Evolutionary conservation across 2,888 invertebrate species (phyloP), one percentile per base, ranked within the genome.

Genomic region (Polydrusus cervinus): DNA sequence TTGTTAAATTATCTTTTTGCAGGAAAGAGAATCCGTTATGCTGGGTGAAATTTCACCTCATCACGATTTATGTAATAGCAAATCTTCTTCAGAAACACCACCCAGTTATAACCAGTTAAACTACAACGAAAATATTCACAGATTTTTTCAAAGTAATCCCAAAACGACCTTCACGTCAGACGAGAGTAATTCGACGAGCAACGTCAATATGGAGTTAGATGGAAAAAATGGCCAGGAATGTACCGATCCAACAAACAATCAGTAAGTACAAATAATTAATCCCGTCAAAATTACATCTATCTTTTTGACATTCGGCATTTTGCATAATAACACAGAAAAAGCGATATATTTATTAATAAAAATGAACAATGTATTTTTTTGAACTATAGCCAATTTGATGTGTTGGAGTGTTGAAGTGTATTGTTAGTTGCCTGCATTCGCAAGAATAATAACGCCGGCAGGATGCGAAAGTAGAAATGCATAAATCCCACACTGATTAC

Each of bases 51-150:
- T 95, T 80, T 95, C 95, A 0, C 95, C 95, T 0, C 94, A 95
- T 85, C 94, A 94, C 82, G 95, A 95, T 69, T 92, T 92, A 84
- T 92, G 90, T 81, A 94, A 94, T 81, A 93, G 94, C 86, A 94
- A 94, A 86, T 93, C 94, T 11, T 94, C 94, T 30, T 92, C 92
- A 0, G 94, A 93, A 82, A 94, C 95, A 0, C 93, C 93, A 0
- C 92, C 94, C 8, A 95, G 94, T 83, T 96, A 96, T 88, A 94
- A 92, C 82, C 95, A 95, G 84, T 89, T 96, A 8, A 97, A 95
- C 86, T 96, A 94, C 84, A 94, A 94, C 81, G 95, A 95, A 82
- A 97, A 94, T 82, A 84, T 87, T 61, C 83, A 86, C 74, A 89
- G 78, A 65, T 78, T 78, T 70, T 78, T 78, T 43, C 77, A 78